A percentile compares a stretch with the other conserved stretches of the same genome.
Conservation (phyloP, 2,888 invertebrate species). For the Cryptocheilus praepositus region DNA sequence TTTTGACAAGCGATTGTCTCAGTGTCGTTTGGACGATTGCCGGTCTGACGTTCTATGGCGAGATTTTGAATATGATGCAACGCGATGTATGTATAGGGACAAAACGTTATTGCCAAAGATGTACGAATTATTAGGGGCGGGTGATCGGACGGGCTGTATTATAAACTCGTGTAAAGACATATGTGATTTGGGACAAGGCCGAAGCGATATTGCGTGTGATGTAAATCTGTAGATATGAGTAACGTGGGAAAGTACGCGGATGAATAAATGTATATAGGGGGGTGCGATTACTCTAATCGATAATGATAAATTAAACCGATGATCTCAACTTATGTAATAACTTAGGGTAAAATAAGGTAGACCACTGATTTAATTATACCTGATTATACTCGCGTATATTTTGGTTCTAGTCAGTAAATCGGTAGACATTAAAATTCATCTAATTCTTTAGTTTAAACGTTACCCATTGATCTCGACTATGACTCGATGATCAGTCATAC, state of each 20-base stretch:
- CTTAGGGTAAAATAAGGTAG: not conserved
- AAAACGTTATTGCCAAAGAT: no score
- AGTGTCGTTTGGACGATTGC: no score
- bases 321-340: slow-evolving; percentile 23
- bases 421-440: not conserved
- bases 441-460: not conserved
- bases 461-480: not conserved
- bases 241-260: not conserved
- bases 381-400: not conserved
- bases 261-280: slow-evolving; percentile 19
- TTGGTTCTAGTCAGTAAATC: no score
- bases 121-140: slow-evolving; percentile 10
- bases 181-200: slow-evolving; percentile 7
- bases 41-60: no score
- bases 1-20: no score
- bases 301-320: slow-evolving; percentile 12
- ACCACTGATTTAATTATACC: not conserved
- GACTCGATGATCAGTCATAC: slow-evolving; percentile 50
- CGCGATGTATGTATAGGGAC: no score
- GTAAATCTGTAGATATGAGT: slow-evolving; percentile 52
- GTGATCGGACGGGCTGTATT: slow-evolving; percentile 13
- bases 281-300: slow-evolving; percentile 4
- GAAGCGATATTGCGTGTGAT: slow-evolving; percentile 32
- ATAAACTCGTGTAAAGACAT: slow-evolving; percentile 41
- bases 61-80: no score